Conservation (phyloP, 2,113 vertebrate genomes). For the Platanista minor region DNA sequence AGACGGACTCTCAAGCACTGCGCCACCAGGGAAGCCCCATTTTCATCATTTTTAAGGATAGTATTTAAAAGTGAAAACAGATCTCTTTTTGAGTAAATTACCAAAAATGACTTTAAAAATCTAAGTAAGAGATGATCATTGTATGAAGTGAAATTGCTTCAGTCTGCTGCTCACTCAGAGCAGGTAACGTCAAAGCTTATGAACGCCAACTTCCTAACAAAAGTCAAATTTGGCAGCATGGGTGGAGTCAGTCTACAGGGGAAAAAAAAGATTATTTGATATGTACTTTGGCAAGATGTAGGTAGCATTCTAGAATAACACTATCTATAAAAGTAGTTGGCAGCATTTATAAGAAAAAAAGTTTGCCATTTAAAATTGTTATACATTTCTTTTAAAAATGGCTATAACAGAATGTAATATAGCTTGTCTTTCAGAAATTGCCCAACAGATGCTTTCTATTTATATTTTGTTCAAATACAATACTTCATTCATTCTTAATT, state of each 20-base stretch:
- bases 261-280: neutral
- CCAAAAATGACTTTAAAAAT: neutral
- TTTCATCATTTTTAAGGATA: neutral
- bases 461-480: slow-evolving; percentile 61
- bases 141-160: neutral
- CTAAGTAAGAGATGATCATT: neutral
- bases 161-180: neutral
- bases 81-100: neutral
- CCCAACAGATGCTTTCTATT: slow-evolving; percentile 71
- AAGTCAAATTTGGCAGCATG: neutral
- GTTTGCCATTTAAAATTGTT: slow-evolving; percentile 55
- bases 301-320: slow-evolving; percentile 10
- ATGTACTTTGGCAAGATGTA: slow-evolving; percentile 23
- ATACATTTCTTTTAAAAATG: slow-evolving; percentile 26
- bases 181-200: neutral
- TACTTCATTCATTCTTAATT: slow-evolving; percentile 74
- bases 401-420: slow-evolving; percentile 44
- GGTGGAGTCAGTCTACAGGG: neutral
- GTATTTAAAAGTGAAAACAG: neutral
- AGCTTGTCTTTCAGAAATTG: slow-evolving; percentile 58
- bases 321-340: slow-evolving; percentile 30
- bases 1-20: too few species aligned
- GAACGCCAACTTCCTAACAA: neutral
- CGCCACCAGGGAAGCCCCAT: too few species aligned
- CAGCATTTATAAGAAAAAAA: slow-evolving; percentile 43